phyloP scores from a whole-genome alignment of 1,140 invertebrate species.

The Trigoniulus corallinus region DNA sequence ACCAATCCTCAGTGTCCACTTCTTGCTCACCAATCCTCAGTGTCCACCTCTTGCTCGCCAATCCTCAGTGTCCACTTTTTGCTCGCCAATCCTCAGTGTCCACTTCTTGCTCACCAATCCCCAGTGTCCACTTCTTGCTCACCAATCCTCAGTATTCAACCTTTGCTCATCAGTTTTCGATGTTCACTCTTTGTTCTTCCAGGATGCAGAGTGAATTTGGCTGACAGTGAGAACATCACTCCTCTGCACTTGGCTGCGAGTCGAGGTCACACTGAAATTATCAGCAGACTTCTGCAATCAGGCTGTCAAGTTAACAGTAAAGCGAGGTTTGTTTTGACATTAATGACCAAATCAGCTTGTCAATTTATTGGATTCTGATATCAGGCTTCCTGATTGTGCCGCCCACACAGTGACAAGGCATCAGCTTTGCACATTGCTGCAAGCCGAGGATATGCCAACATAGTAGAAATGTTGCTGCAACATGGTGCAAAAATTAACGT shows the following conservation, averaged over 20 bases:
- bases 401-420: constrained; percentile 10
- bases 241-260: constrained; percentile 28
- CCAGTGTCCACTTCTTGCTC: no score
- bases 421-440: constrained; percentile 32
- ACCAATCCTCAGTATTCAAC: no score
- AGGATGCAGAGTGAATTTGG: constrained; percentile 17
- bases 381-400: neutral
- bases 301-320: constrained; percentile 21
- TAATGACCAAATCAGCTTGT: constrained; percentile 15
- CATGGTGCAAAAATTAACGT: constrained; percentile 37
- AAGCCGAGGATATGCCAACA: constrained; percentile 31
- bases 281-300: constrained; percentile 17
- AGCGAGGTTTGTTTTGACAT: no score
- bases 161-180: no score
- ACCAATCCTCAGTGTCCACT: no score
- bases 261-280: constrained; percentile 21
- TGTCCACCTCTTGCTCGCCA: no score
- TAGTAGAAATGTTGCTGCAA: constrained; percentile 37
- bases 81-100: no score
- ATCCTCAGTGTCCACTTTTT: no score
- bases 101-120: no score
- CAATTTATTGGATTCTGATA: neutral
- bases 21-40: no score
- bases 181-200: neutral
- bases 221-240: constrained; percentile 24